Conservation (phyloP, 2,888 invertebrate species). For the Tupiocoris notatus region DNA sequence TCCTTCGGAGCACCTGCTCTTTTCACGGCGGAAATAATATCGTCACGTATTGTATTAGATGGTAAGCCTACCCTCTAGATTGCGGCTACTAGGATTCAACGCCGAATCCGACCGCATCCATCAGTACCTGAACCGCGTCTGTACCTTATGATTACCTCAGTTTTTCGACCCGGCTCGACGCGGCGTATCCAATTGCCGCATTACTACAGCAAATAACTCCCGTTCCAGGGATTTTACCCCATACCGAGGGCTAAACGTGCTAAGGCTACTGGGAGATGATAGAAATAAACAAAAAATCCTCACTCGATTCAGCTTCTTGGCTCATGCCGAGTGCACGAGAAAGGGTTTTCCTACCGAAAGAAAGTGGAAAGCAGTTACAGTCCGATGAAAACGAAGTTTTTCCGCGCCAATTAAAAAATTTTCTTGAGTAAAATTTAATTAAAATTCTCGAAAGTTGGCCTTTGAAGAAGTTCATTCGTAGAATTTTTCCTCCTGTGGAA, state of each 20-base stretch:
- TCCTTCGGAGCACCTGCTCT: neutral
- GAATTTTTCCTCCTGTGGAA: no score
- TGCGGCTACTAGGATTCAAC: neutral
- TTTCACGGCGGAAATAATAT: neutral
- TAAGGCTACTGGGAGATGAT: neutral
- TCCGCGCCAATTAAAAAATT: no score
- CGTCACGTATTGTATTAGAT: neutral
- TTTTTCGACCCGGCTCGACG: neutral
- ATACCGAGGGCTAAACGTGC: neutral
- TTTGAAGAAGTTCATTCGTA: no score
- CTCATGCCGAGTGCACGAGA: no score
- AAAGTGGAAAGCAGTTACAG: no score
- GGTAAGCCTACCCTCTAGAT: neutral
- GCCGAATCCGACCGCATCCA: no score
- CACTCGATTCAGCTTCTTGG: no score
- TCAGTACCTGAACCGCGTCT: neutral
- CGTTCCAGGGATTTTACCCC: neutral
- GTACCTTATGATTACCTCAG: neutral
- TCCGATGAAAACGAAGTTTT: no score
- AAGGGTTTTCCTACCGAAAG: no score
- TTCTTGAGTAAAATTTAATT: no score
- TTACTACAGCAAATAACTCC: neutral
- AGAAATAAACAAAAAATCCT: no score
- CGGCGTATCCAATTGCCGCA: neutral
- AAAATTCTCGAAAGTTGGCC: no score